Base-by-base conservation (phyloP, 2,797 vertebrate genomes). In the Bradypus variegatus region DNA sequence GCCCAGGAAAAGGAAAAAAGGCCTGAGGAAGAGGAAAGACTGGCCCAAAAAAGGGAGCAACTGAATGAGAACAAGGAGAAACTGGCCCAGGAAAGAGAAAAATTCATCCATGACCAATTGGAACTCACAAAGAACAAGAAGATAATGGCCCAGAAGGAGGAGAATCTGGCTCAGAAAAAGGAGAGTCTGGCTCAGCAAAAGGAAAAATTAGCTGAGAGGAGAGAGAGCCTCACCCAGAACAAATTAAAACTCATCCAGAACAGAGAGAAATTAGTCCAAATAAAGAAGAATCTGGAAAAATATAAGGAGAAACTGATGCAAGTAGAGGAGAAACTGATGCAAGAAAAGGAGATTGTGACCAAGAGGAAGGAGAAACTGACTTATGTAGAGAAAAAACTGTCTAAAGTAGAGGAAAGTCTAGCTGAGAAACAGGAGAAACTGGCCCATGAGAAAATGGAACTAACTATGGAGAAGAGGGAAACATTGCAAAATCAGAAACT, bases 391-490 rank as follows among this genome's bases (percentile, higher is more conserved):
- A 53, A 88, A 62, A 73, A 92, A 19, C 11, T 94, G 70, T 33
- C 15, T 38, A n/a, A 86, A 19, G 15, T 6, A 88, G 79, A 88
- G 65, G 21, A 33, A 55, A 91, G 3, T 21, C 77, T 96, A 25
- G 38, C 83, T 55, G 6, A 60, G 76, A 86, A 89, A 60, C 92
- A 90, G 73, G 45, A 90, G 38, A 64, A 81, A 55, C 2, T 95
- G 41, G 62, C 75, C 38, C 73, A 70, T 36, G 88, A 95, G 18
- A 96, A 94, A 73, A 90, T 93, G n/a, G 65, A 92, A 58, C 80
- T 86, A 45, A 45, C 58, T 19, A 1, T 25, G 0, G 91, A 84
- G 16, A 76, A 83, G 62, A 92, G 2, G 10, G 3, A 0, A 6
- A 0, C 73, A 2, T 60, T 92, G 45, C 90, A 94, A 80, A 8